These are phyloP conservation scores for Paelopatides confundens DNA, from an alignment of 53 echinoderm and acorn worm genomes.

Conservation along the genomic window DNA sequence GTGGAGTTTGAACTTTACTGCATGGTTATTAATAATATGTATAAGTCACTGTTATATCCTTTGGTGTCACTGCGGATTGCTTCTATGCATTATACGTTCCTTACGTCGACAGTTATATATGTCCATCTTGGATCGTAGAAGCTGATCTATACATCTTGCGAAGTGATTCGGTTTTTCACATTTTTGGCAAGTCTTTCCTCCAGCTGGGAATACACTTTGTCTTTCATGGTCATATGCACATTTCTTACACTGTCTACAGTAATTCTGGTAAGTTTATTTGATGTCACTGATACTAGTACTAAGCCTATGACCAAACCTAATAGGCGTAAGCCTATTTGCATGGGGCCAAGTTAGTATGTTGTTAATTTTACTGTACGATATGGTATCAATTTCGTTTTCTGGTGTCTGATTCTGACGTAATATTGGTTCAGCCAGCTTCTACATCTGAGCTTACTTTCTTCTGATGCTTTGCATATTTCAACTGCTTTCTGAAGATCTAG, in stretches of 20 bases:
- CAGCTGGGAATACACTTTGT: neutral
- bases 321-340: too few species aligned
- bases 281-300: too few species aligned
- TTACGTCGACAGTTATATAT: neutral
- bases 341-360: too few species aligned
- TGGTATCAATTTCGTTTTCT: too few species aligned
- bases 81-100: neutral
- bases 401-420: too few species aligned
- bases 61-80: neutral
- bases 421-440: too few species aligned
- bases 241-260: too few species aligned
- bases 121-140: neutral
- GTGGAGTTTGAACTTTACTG: neutral
- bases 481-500: neutral
- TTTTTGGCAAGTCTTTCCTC: neutral
- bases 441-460: neutral
- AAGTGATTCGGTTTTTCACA: neutral
- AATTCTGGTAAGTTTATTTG: too few species aligned
- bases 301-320: too few species aligned
- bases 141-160: neutral
- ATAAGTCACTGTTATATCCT: neutral
- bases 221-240: too few species aligned
- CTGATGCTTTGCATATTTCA: neutral
- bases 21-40: neutral
- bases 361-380: too few species aligned